Conservation (phyloP, 2,888 invertebrate species). For the Dynastes maya region DNA sequence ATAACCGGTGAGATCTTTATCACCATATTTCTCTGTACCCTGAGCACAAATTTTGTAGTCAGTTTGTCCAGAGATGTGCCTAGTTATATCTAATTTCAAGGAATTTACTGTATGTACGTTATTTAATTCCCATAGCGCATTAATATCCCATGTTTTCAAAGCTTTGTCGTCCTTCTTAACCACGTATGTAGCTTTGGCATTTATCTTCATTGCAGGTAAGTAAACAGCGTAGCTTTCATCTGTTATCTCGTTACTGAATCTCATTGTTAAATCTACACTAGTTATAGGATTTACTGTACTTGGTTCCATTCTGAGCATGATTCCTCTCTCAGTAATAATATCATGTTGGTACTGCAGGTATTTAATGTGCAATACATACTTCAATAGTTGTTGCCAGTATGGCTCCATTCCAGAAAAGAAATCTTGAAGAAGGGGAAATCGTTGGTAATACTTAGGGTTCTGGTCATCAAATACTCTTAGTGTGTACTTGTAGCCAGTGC, state of each 20-base stretch:
- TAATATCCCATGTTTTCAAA: constrained; percentile 65
- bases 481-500: constrained; percentile 30
- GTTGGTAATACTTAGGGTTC: constrained; percentile 34
- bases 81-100: constrained; percentile 62
- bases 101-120: constrained; percentile 62
- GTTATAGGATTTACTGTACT: constrained; percentile 61
- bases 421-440: constrained; percentile 15
- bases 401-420: constrained; percentile 12
- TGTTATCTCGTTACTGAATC: constrained; percentile 59
- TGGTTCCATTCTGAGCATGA: constrained; percentile 60
- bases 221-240: constrained; percentile 52
- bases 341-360: constrained; percentile 52
- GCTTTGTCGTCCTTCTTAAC: constrained; percentile 63
- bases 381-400: constrained; percentile 3
- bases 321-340: constrained; percentile 62
- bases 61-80: constrained; percentile 63
- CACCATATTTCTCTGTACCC: constrained; percentile 62
- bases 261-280: constrained; percentile 62
- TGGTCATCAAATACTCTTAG: constrained; percentile 36
- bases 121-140: constrained; percentile 61
- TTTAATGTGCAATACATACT: neutral
- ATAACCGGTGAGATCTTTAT: constrained; percentile 62
- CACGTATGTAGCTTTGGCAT: constrained; percentile 62
- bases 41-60: constrained; percentile 68
- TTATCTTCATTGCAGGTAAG: constrained; percentile 58